These are phyloP conservation scores for Didymodactylos carnosus DNA, from an alignment of 2,888 invertebrate genomes.

Conservation along the genomic window DNA sequence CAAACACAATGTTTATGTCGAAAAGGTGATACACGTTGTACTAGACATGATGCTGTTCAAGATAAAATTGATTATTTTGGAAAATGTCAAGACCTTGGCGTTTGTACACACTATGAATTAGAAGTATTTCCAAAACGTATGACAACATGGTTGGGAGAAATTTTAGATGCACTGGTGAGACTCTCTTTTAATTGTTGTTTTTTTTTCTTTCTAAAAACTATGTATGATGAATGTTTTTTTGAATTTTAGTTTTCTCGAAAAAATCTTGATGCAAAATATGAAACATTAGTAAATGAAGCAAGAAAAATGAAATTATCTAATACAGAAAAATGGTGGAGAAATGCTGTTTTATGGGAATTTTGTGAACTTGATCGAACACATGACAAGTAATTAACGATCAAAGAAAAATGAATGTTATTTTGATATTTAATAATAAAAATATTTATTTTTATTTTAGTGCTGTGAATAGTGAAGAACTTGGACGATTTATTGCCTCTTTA, in stretches of 20 bases:
- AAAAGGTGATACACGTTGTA: neutral
- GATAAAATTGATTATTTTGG: slow-evolving; percentile 13
- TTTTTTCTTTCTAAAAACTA: neutral
- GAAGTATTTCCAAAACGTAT: slow-evolving; percentile 13
- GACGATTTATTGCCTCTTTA: slow-evolving; percentile 78
- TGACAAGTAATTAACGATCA: slow-evolving; percentile 16
- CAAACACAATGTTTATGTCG: slow-evolving; percentile 8
- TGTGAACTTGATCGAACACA: slow-evolving; percentile 59
- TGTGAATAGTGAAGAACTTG: slow-evolving; percentile 78
- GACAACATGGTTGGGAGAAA: slow-evolving; percentile 11
- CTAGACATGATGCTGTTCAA: neutral
- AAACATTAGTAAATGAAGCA: slow-evolving; percentile 9
- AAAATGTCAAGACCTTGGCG: slow-evolving; percentile 8
- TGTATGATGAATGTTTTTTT: neutral
- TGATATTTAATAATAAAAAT: neutral
- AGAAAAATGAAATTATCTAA: slow-evolving; percentile 8
- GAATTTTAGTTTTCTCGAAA: slow-evolving; percentile 1
- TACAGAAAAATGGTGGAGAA: slow-evolving; percentile 28
- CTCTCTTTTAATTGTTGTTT: too few relatives aligned
- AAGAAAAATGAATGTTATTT: slow-evolving; percentile 16
- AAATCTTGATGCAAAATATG: slow-evolving; percentile 9
- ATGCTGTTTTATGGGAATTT: slow-evolving; percentile 85
- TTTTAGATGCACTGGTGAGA: slow-evolving; percentile 2
- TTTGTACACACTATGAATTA: slow-evolving; percentile 2
- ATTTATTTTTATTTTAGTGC: slow-evolving; percentile 34